Evolutionary conservation across 1,140 invertebrate species (phyloP).

Genomic region (Leguminivora glycinivorella): DNA sequence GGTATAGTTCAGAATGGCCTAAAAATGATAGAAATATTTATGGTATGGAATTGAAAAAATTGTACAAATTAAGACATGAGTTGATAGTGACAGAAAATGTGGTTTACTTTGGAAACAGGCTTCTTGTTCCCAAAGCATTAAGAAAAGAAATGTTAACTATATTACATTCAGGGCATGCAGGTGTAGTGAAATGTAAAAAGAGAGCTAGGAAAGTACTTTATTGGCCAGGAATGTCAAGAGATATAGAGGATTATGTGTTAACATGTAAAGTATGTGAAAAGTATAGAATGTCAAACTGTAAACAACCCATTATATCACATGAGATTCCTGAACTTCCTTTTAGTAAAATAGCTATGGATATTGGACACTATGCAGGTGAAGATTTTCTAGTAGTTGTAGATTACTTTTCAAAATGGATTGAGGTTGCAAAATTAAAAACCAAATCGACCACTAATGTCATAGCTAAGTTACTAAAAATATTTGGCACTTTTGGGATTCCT

Average conservation of each 20-base stretch:
- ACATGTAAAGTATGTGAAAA: slow-evolving; percentile 11
- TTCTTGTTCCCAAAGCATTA: neutral
- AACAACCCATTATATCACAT: slow-evolving; percentile 7
- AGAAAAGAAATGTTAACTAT: neutral
- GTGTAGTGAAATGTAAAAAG: slow-evolving; percentile 26
- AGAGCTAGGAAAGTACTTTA: slow-evolving; percentile 14
- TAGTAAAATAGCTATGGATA: slow-evolving; percentile 23
- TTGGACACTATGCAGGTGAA: neutral
- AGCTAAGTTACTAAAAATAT: neutral
- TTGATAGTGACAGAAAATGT: neutral
- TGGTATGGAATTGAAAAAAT: neutral
- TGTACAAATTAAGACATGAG: neutral
- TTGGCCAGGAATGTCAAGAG: slow-evolving; percentile 21
- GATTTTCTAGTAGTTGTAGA: slow-evolving; percentile 11
- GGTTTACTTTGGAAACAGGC: neutral
- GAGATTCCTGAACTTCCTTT: slow-evolving; percentile 10
- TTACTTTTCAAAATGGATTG: slow-evolving; percentile 28
- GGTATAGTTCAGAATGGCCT: neutral
- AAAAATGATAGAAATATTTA: slow-evolving; percentile 13
- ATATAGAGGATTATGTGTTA: slow-evolving; percentile 5
- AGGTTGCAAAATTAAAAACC: neutral
- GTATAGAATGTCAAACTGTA: neutral
- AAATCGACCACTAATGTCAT: neutral
- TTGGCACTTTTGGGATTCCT: neutral
- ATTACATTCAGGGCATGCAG: slow-evolving; percentile 4